phyloP scores from a whole-genome alignment of 2,888 invertebrate genomes.

The Caenorhabditis plicata region DNA sequence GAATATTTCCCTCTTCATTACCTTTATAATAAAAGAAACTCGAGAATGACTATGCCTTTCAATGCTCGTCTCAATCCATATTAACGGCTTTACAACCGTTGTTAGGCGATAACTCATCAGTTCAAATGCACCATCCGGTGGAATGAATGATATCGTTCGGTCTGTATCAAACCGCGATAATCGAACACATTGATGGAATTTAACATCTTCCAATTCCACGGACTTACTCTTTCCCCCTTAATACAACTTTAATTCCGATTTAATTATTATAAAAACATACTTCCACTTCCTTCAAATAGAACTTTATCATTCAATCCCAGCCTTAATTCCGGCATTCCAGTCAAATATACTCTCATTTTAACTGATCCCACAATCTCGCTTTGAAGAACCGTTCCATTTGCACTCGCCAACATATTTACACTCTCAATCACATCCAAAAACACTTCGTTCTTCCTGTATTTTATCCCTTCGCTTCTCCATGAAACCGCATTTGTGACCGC shows the following conservation, averaged over 20 bases:
- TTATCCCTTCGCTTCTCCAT: slow-evolving; percentile 96
- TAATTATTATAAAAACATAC: slow-evolving; percentile 64
- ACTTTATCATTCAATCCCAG: slow-evolving; percentile 95
- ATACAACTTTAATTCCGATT: neutral
- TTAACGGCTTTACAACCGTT: slow-evolving; percentile 81
- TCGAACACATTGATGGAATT: slow-evolving; percentile 96
- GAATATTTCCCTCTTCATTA: slow-evolving; percentile 7
- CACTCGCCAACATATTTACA: slow-evolving; percentile 82
- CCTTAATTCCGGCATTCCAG: slow-evolving; percentile 96
- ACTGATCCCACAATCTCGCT: slow-evolving; percentile 98
- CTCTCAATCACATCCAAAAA: slow-evolving; percentile 98
- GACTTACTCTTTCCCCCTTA: slow-evolving; percentile 76
- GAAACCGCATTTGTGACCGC: slow-evolving; percentile 99
- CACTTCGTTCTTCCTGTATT: slow-evolving; percentile 97
- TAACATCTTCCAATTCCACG: slow-evolving; percentile 95
- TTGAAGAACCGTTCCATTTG: slow-evolving; percentile 90
- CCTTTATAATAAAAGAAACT: slow-evolving; percentile 96
- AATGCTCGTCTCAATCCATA: slow-evolving; percentile 98
- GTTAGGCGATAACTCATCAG: slow-evolving; percentile 72
- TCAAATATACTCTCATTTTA: slow-evolving; percentile 95
- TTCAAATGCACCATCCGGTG: slow-evolving; percentile 98
- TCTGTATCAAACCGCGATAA: slow-evolving; percentile 96
- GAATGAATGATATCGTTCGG: slow-evolving; percentile 86
- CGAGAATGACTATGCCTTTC: slow-evolving; percentile 96
- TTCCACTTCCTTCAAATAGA: slow-evolving; percentile 92